Conservation (phyloP, 2,113 vertebrate genomes). For the Anguilla rostrata region DNA sequence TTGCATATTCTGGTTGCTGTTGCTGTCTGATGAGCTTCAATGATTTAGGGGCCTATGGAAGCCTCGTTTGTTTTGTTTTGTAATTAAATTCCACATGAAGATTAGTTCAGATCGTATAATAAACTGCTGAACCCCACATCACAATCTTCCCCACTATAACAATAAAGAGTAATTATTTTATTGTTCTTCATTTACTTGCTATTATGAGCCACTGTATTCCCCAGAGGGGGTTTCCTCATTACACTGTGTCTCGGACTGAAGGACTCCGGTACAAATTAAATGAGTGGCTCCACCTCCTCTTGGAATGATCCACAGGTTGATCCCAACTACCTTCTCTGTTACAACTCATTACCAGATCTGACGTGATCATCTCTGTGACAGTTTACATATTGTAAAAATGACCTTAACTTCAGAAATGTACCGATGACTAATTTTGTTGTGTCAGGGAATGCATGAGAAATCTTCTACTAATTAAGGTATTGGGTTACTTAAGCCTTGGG, state of each 20-base stretch:
- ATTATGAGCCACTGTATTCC: background rate
- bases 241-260: background rate
- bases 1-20: background rate
- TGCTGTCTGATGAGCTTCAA: background rate
- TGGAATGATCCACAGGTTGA: background rate
- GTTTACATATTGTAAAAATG: background rate
- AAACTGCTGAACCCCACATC: background rate
- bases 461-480: background rate
- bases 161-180: background rate
- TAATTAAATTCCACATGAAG: background rate
- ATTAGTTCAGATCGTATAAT: conserved; percentile 12
- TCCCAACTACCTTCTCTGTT: background rate
- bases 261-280: background rate
- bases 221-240: background rate
- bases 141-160: background rate
- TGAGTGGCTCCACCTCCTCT: background rate
- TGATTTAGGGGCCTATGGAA: conserved; percentile 2
- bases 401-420: background rate
- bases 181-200: background rate
- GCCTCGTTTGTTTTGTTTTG: background rate
- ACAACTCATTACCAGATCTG: background rate
- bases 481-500: background rate
- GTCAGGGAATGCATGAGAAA: background rate
- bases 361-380: background rate
- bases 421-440: background rate